Base-by-base conservation (phyloP, 2,113 vertebrate species). In the Panthera uncia region DNA sequence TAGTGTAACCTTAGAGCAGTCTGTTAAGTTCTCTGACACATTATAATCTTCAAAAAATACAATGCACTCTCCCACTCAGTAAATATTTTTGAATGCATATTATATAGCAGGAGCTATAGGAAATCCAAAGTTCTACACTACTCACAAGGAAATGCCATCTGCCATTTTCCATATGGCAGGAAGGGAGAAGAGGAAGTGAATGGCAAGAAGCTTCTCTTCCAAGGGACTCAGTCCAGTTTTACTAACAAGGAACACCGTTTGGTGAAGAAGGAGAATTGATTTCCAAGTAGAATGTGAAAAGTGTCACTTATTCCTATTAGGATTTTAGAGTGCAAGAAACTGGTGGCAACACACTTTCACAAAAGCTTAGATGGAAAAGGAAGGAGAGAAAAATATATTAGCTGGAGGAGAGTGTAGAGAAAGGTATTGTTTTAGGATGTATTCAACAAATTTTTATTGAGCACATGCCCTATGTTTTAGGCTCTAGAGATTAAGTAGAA, bases 41-140 rank as follows among this genome's bases (percentile, higher is more conserved):
- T 45, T 68, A 74, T 92, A 89, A 61, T 80, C 25, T 92, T 93
- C 55, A 85, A 74, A n/a, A 89, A 80, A 85, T 76, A 68, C 10
- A 86, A 74, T 38, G 31, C 21, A 33, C 41, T 52, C 16, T 57
- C 11, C 18, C 14, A 65, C 21, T 85, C 5, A 25, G 52, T n/a
- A 78, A 88, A 45, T 78, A 50, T 66, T 69, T 80, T 74, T 57
- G n/a, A 83, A 96, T 66, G 73, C 3, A 3, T 76, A 50, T 71
- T 48, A 73, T 36, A 15, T 19, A 48, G 25, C 7, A 82, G 36
- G 14, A 25, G 33, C 63, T 57, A 15, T 5, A 90, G n/a, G 38
- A 85, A 93, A 81, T 90, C 25, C 66, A 76, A 85, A 90, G 36
- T 89, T 79, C 69, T 89, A 1, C 27, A 10, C 8, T 76, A 50